phyloP scores from a whole-genome alignment of 2,113 vertebrate genomes.

The Isurus oxyrinchus region DNA sequence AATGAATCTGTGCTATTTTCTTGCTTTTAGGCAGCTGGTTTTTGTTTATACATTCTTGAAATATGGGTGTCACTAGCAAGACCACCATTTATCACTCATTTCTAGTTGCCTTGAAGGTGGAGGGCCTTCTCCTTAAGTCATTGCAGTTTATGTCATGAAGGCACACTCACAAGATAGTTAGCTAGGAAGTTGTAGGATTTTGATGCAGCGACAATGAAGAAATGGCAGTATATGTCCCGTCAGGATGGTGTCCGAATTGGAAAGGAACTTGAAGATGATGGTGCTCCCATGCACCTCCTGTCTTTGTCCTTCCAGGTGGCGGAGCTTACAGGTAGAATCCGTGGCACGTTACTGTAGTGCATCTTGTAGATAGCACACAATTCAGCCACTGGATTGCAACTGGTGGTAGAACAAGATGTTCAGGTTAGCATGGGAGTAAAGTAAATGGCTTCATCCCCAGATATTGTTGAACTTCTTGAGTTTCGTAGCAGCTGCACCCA shows the following conservation, averaged over 20 bases:
- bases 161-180: background rate
- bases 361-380: background rate
- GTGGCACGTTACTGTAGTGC: background rate
- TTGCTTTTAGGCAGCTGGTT: background rate
- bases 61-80: background rate
- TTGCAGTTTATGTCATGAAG: background rate
- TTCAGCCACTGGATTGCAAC: background rate
- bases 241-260: background rate
- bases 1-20: background rate
- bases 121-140: background rate
- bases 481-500: background rate
- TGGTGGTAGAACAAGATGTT: background rate
- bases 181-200: background rate
- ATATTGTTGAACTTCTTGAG: background rate
- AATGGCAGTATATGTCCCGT: background rate
- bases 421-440: background rate
- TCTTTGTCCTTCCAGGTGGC: background rate
- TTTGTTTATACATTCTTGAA: background rate
- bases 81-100: background rate
- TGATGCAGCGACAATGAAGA: background rate
- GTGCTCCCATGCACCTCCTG: background rate
- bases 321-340: background rate
- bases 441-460: background rate
- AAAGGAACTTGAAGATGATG: background rate
- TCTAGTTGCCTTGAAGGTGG: background rate